These are phyloP conservation scores for Ictalurus punctatus DNA, from an alignment of 2,113 vertebrate genomes.

Conservation along the genomic window DNA sequence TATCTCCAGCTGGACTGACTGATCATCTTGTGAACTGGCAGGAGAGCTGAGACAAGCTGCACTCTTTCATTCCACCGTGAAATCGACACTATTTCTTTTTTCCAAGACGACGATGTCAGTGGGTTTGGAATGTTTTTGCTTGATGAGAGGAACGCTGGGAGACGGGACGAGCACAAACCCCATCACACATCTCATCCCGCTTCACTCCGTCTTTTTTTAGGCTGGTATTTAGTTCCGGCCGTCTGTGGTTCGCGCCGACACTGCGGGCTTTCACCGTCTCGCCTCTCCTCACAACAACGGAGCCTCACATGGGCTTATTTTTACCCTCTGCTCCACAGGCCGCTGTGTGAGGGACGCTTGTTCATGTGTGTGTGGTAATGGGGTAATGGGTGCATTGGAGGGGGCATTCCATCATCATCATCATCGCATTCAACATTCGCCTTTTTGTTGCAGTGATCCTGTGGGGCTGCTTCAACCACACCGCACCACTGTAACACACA, in stretches of 20 bases:
- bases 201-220: conserved; percentile 7
- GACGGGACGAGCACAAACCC: not conserved
- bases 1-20: not conserved
- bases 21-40: not conserved
- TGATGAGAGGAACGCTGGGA: not conserved
- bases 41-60: not conserved
- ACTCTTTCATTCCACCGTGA: not conserved
- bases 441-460: not conserved
- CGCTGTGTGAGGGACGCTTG: conserved; percentile 20
- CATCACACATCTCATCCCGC: not conserved
- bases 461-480: not conserved
- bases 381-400: not conserved
- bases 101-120: not conserved
- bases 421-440: not conserved
- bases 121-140: conserved; percentile 14
- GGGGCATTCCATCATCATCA: conserved; percentile 8
- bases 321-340: conserved; percentile 20
- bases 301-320: conserved; percentile 26
- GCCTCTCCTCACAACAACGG: conserved; percentile 9
- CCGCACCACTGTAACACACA: conserved; percentile 4
- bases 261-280: conserved; percentile 25
- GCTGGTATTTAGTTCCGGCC: conserved; percentile 12
- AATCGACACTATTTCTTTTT: not conserved
- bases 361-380: conserved; percentile 13
- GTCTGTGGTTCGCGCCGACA: conserved; percentile 24